Base-by-base conservation (phyloP, 1,140 invertebrate genomes). In the Tetraneura akinire region DNA sequence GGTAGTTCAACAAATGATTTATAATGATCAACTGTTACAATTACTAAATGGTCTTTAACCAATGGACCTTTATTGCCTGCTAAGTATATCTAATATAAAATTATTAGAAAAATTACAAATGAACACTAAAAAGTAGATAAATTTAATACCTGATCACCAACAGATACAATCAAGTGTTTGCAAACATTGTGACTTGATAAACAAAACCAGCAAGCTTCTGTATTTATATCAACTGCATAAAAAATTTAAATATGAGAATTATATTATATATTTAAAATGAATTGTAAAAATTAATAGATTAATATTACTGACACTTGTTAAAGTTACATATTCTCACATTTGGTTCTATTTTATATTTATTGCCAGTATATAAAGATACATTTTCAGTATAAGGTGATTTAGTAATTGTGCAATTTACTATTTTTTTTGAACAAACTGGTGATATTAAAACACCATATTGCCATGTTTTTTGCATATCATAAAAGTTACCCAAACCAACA, bases 131-230 rank as follows among this genome's bases (percentile, higher is more conserved):
- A 53, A 62, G 53, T 57, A 70, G 66, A 42, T 82, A 16, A 3
- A 37, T 37, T 37, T 37, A 83, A 84, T 84, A 89, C 93, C 83
- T 91, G 88, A 47, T 90, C 90, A 0, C 96, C 96, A 66, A 98
- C 92, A 82, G 92, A 92, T 81, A 99, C 92, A 11, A 99, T 93
- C 11, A 99, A 86, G 87, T 99, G 96, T 84, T 97, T 98, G 84
- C 97, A 95, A 0, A 98, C 95, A 82, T 95, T 90, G 1, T 94
- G 91, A 85, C 95, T 98, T 0, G 94, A 93, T 6, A 99, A 87
- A 86, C 98, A 99, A 86, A 99, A 99, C 98, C 98, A 99, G 85
- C 98, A 94, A 82, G 90, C 90, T 49, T 90, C 90, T 89, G 82
- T 11, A 1, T n/a, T 14, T 26, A 78, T 47, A 29, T 78, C 37